These are phyloP conservation scores for Philotrypesis tridentata DNA, from an alignment of 1,140 invertebrate genomes.

Conservation along the genomic window DNA sequence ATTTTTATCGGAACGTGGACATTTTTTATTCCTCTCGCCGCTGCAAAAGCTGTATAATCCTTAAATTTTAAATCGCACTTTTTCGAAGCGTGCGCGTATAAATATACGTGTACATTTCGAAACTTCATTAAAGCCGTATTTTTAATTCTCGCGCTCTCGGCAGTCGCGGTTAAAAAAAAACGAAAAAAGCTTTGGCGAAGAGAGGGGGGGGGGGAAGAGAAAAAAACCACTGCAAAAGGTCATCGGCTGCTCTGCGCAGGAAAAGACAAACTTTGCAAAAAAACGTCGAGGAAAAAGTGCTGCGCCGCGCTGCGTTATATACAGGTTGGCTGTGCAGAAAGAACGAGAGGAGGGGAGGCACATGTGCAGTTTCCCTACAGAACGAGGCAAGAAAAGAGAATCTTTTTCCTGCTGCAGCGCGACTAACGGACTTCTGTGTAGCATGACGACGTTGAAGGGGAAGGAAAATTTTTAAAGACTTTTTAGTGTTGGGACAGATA, in stretches of 20 bases:
- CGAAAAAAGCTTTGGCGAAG: not conserved
- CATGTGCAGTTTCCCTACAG: not conserved
- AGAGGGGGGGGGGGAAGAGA: no score
- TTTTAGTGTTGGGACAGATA: not conserved
- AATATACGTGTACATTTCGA: not conserved
- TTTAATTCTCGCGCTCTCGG: not conserved
- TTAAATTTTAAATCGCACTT: no score
- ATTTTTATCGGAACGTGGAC: no score
- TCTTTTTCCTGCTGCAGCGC: not conserved
- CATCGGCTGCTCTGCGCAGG: not conserved
- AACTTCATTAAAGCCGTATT: constrained; percentile 29
- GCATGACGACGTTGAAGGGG: not conserved
- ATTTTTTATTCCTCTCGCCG: no score
- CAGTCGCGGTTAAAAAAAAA: not conserved
- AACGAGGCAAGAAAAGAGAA: not conserved
- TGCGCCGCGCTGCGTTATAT: not conserved
- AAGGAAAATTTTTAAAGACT: not conserved
- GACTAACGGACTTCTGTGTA: not conserved
- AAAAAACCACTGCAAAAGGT: not conserved
- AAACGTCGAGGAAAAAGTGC: not conserved
- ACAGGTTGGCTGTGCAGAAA: not conserved
- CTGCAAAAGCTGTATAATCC: no score
- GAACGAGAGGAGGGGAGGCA: no score
- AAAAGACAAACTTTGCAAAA: constrained; percentile 39
- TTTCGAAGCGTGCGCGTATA: not conserved